phyloP scores from a whole-genome alignment of 2,797 vertebrate species.

The Lutra lutra region DNA sequence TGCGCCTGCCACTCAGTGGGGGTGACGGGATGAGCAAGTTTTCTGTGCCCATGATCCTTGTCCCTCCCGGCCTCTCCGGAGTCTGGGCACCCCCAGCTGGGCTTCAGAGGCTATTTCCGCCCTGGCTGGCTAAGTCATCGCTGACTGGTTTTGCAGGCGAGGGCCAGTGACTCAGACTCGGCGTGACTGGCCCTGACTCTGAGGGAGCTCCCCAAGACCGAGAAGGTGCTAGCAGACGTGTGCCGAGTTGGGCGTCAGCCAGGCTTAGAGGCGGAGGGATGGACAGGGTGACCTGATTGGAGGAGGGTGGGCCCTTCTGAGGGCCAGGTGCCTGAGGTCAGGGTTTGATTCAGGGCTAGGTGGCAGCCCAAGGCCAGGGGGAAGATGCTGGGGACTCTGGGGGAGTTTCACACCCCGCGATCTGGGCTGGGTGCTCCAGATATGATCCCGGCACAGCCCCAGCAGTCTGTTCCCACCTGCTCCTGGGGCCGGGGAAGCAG shows the following conservation, averaged over 20 bases:
- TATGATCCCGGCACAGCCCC: constrained; percentile 71
- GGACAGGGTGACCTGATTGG: constrained; percentile 42
- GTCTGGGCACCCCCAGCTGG: not conserved
- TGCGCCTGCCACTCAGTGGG: accelerated
- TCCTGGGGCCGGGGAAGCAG: constrained; percentile 68
- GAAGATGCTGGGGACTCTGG: not conserved
- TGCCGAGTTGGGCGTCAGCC: constrained; percentile 8
- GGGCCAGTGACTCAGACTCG: constrained; percentile 19
- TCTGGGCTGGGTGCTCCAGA: constrained; percentile 79
- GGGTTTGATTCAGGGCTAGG: constrained; percentile 5
- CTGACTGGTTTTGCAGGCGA: not conserved
- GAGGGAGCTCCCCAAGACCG: not conserved
- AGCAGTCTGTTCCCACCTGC: constrained; percentile 53
- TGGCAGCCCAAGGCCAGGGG: not conserved
- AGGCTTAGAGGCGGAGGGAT: constrained; percentile 30
- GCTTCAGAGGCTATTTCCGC: not conserved
- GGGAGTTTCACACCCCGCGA: constrained; percentile 36
- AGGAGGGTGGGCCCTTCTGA: constrained; percentile 19
- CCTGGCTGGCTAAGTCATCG: not conserved
- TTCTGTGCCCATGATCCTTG: not conserved
- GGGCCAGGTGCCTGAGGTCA: constrained; percentile 1
- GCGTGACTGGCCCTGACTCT: not conserved
- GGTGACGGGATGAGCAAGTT: accelerated
- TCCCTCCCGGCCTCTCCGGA: not conserved
- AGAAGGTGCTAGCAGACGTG: constrained; percentile 30